Base-by-base conservation (phyloP, 2,888 invertebrate genomes). In the Drosophila lacicola region DNA sequence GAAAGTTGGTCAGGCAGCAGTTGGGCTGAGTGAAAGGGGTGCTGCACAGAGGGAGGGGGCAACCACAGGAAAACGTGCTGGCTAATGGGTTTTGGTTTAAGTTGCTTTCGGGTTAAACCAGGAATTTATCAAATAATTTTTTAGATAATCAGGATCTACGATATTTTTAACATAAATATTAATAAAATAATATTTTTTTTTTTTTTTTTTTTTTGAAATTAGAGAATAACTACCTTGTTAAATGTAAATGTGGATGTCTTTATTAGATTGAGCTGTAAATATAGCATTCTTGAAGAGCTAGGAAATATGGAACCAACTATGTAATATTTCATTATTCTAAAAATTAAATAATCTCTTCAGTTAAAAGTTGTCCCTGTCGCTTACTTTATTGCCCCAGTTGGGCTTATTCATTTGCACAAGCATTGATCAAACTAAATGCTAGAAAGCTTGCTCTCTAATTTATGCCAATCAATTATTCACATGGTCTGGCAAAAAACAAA, bases 1-100 rank as follows among this genome's bases (percentile, higher is more conserved):
- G 87, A 89, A 84, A 80, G 89, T 74, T 82, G 76, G 45, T 50
- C 42, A 17, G 46, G 36, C 58, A 62, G 50, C 60, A 42, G 51
- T 36, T 53, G 55, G 29, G 25, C 37, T 39, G 42, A 36, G 56
- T 54, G 33, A 41, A 44, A 41, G 33, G 34, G 54, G 42, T 21
- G 14, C 6, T 34, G 36, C 5, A 1, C 5, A 25, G 10, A 34
- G 13, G 53, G 17, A 13, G 54, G 17, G 45, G 42, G 25, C 37
- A 39, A 9, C 37, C 19, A 33, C n/a, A 19, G 33, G 4, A 9
- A 54, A 54, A 51, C 45, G 55, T 58, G 50, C 45, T 41, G 36
- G 36, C 46, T 14, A 41, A 68, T 47, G 56, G 55, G 25, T 33
- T 55, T 42, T 17, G 34, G 29, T 21, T 17, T 9, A 9, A 45